phyloP scores from a whole-genome alignment of 2,113 vertebrate genomes.

The Uropsilus gracilis region DNA sequence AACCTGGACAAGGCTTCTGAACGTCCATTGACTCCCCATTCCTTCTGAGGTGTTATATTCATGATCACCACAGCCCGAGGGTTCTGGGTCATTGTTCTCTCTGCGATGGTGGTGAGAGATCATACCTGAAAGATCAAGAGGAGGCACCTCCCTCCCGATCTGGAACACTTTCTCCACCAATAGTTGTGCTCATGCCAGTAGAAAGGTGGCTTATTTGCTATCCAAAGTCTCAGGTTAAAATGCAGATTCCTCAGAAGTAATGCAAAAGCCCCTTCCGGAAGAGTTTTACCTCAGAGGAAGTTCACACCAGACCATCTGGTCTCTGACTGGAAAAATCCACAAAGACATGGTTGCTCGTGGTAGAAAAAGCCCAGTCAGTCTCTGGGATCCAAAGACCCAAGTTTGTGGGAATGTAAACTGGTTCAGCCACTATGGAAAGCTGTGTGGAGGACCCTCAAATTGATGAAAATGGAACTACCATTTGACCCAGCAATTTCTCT shows the following conservation, averaged over 20 bases:
- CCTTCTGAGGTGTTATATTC: neutral
- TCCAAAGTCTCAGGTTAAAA: neutral
- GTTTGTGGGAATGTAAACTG: too few relatives aligned
- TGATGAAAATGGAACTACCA: too few relatives aligned
- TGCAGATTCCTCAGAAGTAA: neutral
- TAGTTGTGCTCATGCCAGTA: neutral
- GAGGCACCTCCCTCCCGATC: too few relatives aligned
- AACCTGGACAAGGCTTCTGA: neutral
- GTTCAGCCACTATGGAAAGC: too few relatives aligned
- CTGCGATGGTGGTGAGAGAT: neutral
- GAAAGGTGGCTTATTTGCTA: neutral
- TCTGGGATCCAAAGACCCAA: too few relatives aligned
- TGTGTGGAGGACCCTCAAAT: too few relatives aligned
- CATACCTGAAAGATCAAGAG: neutral
- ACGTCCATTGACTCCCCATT: neutral
- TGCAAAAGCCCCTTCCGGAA: too few relatives aligned
- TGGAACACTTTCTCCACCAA: neutral
- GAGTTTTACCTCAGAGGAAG: neutral
- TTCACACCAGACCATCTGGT: neutral
- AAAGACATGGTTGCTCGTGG: too few relatives aligned
- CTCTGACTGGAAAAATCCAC: neutral
- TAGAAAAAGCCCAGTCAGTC: too few relatives aligned
- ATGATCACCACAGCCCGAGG: neutral
- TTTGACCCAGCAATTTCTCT: too few relatives aligned
- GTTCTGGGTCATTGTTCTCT: neutral